Base-by-base conservation (phyloP, 2,113 vertebrate genomes). In the Phoenicopterus ruber region DNA sequence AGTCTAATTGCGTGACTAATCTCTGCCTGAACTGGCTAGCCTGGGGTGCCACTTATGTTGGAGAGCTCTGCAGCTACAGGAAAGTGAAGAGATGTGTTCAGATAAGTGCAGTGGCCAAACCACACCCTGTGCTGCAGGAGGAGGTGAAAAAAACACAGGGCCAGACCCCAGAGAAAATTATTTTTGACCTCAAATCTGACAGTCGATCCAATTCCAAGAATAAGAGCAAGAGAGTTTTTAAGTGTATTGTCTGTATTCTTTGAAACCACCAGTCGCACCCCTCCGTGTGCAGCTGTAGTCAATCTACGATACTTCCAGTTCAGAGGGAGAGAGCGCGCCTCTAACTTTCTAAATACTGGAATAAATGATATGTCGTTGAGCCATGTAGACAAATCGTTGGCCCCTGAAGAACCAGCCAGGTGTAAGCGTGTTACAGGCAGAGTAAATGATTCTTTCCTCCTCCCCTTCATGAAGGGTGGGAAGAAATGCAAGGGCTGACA, bases 1-100 rank as follows among this genome's bases (percentile, higher is more conserved):
- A 78, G 69, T 74, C 73, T 89, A 57, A 62, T 89, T 36, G 49
- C 84, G 69, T 94, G 91, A 88, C 49, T 86, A 50, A 96, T 84
- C 62, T 72, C 42, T 81, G 77, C 36, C 2, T 47, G 88, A 77
- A 81, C 49, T 85, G 82, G 46, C 71, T 88, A 63, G 71, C 89
- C 76, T 54, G 59, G 46, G 65, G 85, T 90, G 73, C 66, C 28
- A 34, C 70, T 80, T 55, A 6, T 6, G 19, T 58, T 17, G 38
- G 58, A 73, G 86, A 50, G 17, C 38, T 88, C 49, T 88, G 96
- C 89, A 92, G 86, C 76, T 55, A 29, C 86, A 81, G 89, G 83
- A 88, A 83, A n/a, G 65, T 29, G 72, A 61, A 65, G 77, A 78
- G 69, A 57, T 78, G 20, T 32, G 7, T 52, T 91, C 69, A 79